Conservation (phyloP, 2,888 invertebrate species). For the Trypoxylon attenuatum region DNA sequence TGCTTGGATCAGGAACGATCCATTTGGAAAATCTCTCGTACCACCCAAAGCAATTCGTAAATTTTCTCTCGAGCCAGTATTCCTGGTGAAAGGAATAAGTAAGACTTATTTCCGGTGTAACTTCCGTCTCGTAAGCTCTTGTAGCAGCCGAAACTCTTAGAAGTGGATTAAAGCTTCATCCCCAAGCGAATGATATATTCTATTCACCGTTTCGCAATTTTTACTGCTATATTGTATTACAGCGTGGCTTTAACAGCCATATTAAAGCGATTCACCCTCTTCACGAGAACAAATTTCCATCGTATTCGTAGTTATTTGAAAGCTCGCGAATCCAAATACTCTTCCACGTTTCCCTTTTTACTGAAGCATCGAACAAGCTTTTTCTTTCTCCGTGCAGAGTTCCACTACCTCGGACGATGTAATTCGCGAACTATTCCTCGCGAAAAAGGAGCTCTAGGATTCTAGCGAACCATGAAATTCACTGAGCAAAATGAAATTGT, state of each 20-base stretch:
- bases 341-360: too few species aligned
- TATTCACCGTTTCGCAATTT: not conserved
- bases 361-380: too few species aligned
- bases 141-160: constrained; percentile 1
- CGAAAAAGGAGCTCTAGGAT: not conserved
- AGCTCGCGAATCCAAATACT: not conserved
- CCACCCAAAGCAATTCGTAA: not conserved
- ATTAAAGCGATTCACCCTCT: not conserved
- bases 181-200: not conserved
- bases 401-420: too few species aligned
- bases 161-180: not conserved
- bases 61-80: not conserved
- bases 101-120: not conserved
- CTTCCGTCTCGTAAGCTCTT: not conserved
- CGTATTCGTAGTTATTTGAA: not conserved
- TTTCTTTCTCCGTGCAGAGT: too few species aligned
- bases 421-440: not conserved
- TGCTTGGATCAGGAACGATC: too few species aligned
- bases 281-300: not conserved
- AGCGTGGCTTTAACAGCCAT: not conserved
- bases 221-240: not conserved
- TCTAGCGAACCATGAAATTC: not conserved
- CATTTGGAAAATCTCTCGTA: not conserved
- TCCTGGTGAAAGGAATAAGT: not conserved
- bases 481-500: not conserved